These are phyloP conservation scores for Nothoprocta perdicaria DNA, from an alignment of 2,113 vertebrate species.

Conservation along the genomic window DNA sequence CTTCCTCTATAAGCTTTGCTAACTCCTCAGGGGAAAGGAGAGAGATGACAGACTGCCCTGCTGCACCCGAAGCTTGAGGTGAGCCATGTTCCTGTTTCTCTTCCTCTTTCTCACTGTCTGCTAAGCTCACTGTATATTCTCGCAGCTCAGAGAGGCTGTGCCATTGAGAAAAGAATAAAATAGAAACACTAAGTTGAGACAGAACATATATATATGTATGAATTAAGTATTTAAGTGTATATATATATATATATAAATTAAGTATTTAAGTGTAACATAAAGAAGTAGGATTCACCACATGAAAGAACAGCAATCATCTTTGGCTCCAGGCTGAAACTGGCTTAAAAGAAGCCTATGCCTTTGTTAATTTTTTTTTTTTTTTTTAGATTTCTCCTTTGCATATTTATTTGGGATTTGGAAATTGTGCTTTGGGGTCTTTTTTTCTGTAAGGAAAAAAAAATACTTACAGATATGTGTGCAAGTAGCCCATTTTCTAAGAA, in stretches of 20 bases:
- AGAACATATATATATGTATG: background rate
- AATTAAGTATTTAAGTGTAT: background rate
- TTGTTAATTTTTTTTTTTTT: background rate
- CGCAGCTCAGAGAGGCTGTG: slow-evolving; percentile 88
- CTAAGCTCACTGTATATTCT: slow-evolving; percentile 79
- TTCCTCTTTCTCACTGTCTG: slow-evolving; percentile 64
- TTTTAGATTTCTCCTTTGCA: background rate
- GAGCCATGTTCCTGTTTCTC: slow-evolving; percentile 19
- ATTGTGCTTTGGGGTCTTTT: background rate
- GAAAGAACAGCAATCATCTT: background rate
- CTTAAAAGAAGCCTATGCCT: background rate
- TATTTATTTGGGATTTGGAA: background rate
- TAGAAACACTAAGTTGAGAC: background rate
- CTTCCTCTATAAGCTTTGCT: slow-evolving; percentile 87
- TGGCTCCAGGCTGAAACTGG: background rate
- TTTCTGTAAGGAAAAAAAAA: background rate
- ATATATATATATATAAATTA: background rate
- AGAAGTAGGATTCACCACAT: background rate
- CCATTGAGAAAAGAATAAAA: background rate
- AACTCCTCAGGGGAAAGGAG: slow-evolving; percentile 86
- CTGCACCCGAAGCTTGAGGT: slow-evolving; percentile 48
- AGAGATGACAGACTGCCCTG: slow-evolving; percentile 87
- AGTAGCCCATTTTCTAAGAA: background rate
- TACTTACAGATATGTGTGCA: background rate
- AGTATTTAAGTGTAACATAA: background rate